phyloP scores from a whole-genome alignment of 1,140 invertebrate genomes.

The Popillia japonica region DNA sequence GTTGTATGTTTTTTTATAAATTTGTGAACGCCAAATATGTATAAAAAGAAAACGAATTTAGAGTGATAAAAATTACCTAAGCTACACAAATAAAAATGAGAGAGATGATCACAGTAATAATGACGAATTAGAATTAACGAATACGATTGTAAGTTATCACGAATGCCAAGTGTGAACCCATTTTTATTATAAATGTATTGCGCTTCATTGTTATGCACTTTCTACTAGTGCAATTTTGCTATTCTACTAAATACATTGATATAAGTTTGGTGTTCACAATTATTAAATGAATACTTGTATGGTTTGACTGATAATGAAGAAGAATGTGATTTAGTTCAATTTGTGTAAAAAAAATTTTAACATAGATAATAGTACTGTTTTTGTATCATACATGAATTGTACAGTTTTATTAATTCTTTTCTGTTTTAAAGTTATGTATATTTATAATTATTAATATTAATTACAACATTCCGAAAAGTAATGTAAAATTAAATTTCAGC shows the following conservation, averaged over 20 bases:
- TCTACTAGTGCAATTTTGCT: neutral
- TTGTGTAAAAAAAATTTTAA: slow-evolving; percentile 27
- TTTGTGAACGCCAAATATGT: slow-evolving; percentile 36
- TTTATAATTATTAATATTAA: slow-evolving; percentile 11
- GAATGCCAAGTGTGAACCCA: neutral
- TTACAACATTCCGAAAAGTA: neutral
- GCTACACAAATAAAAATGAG: slow-evolving; percentile 15
- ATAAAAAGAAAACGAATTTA: slow-evolving; percentile 2
- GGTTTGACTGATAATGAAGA: slow-evolving; percentile 7
- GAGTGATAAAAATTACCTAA: slow-evolving; percentile 18
- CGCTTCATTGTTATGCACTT: neutral
- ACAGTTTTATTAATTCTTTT: neutral
- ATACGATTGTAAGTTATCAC: neutral
- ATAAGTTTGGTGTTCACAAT: slow-evolving; percentile 36
- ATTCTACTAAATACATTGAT: neutral
- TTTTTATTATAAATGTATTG: neutral
- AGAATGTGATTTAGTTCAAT: slow-evolving; percentile 41
- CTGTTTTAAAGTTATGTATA: neutral
- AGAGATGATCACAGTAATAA: slow-evolving; percentile 19
- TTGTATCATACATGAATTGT: slow-evolving; percentile 27
- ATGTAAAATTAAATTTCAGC: no score
- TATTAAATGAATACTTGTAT: neutral
- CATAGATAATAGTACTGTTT: slow-evolving; percentile 1
- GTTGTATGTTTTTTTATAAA: slow-evolving; percentile 11
- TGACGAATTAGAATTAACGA: slow-evolving; percentile 19